phyloP scores from a whole-genome alignment of 2,888 invertebrate species.

The Coronaproctus castanopsis region DNA sequence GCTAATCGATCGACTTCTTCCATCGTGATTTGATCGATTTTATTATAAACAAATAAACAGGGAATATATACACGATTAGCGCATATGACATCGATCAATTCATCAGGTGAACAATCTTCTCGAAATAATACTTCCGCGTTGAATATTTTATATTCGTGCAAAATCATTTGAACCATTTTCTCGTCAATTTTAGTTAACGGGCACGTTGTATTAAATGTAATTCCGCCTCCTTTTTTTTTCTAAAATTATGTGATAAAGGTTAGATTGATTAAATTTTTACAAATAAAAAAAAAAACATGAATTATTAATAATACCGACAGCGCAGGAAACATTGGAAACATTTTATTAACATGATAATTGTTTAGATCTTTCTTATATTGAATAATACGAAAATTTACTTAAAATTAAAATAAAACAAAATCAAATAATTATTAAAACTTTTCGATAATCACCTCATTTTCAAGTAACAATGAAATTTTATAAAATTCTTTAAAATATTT shows the following conservation, averaged over 20 bases:
- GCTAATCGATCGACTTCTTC: conserved; percentile 95
- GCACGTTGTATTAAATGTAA: conserved; percentile 92
- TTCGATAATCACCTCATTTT: too few relatives aligned
- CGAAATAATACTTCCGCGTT: conserved; percentile 83
- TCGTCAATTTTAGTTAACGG: conserved; percentile 82
- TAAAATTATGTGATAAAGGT: too few relatives aligned
- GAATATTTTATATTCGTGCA: conserved; percentile 96
- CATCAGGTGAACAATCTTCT: conserved; percentile 88
- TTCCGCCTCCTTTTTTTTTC: conserved; percentile 86
- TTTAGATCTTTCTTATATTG: neutral
- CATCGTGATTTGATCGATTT: conserved; percentile 98
- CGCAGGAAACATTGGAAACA: neutral
- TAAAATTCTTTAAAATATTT: too few relatives aligned
- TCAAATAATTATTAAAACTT: neutral
- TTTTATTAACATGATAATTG: neutral
- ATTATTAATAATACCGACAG: neutral
- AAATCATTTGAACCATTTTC: conserved; percentile 90
- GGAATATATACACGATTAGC: conserved; percentile 90
- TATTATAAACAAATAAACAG: conserved; percentile 97
- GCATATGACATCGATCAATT: conserved; percentile 93
- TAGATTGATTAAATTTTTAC: too few relatives aligned
- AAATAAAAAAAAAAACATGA: conserved; percentile 11
- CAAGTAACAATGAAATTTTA: too few relatives aligned
- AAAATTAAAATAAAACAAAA: neutral
- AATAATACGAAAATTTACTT: neutral